Percentiles rank a stretch among this genome's conserved stretches.
Evolutionary conservation across 1,140 invertebrate genomes (phyloP).

Genomic region (Plodia interpunctella): DNA sequence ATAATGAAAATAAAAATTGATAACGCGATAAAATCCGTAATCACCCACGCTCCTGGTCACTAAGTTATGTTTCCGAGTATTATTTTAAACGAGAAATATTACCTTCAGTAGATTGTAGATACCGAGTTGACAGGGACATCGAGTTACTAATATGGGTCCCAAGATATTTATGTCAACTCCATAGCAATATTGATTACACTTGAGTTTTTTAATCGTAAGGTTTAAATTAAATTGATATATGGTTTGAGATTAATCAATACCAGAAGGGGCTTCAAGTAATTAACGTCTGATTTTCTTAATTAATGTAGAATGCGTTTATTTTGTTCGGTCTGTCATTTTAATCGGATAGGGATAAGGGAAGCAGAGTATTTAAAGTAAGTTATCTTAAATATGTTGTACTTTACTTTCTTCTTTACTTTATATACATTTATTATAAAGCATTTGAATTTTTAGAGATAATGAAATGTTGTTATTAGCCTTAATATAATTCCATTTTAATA

Average conservation of each 20-base stretch:
- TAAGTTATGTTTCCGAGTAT: conserved; percentile 14
- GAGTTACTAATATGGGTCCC: conserved; percentile 18
- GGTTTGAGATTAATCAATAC: conserved; percentile 12
- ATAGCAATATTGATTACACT: conserved; percentile 15
- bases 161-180: conserved; percentile 15
- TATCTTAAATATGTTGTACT: too few relatives aligned
- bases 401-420: background rate
- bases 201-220: conserved; percentile 3
- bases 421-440: background rate
- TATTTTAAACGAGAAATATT: conserved; percentile 10
- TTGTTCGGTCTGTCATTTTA: background rate
- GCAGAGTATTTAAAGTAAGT: background rate
- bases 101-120: conserved; percentile 4
- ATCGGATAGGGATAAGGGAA: background rate
- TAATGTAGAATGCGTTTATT: conserved; percentile 9
- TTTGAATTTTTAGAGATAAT: too few relatives aligned
- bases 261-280: conserved; percentile 10
- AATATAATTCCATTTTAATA: too few relatives aligned
- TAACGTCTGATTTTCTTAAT: conserved; percentile 15
- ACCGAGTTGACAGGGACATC: conserved; percentile 12
- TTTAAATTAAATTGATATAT: conserved; percentile 14
- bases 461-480: too few relatives aligned
- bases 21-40: conserved; percentile 13
- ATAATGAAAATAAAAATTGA: conserved; percentile 17
- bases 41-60: conserved; percentile 14